Base-by-base conservation (phyloP, 2,888 invertebrate genomes). In the Apamea epomidion region DNA sequence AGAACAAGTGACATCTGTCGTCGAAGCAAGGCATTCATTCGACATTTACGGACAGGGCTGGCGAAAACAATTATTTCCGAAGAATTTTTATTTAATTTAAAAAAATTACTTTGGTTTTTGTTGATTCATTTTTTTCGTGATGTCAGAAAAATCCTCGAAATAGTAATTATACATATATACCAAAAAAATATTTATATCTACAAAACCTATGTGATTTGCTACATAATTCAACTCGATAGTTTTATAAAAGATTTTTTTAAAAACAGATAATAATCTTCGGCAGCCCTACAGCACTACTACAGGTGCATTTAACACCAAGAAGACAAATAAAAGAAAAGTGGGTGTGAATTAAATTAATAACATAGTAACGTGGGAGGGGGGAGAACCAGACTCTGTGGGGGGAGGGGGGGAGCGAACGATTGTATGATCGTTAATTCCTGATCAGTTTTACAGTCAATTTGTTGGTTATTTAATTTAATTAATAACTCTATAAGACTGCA, bases 1-100 rank as follows among this genome's bases (percentile, higher is more conserved):
- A 72, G 88, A 89, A 92, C 92, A 92, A 91, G 86, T 81, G 91
- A 91, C 93, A 93, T 92, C 92, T 93, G 92, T 90, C 86, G 67
- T 29, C 74, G 62, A 58, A 45, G 69, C 64, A 37, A 65, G 18
- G 76, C 60, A 75, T 78, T 81, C 78, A 68, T 76, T 58, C 32
- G 32, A 74, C 74, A 74, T 76, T 65, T 42, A 21, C 29, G 21
- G 29, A 45, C 29, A 82, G 75, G 81, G 81, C 29, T 79, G 80
- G 64, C 68, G 12, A 76, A 54, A 45, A 42, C 2, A 48, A 14
- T 48, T 14, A 67, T 8, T 25, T 42, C 29, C 25, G 12, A n/a
- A 42, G 25, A 5, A 58, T 8, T 25, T 25, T 32, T 32, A 5
- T n/a, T 3, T 12, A 58, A 25, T 10, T 32, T 32, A 2, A 2